Conservation (phyloP, 2,888 invertebrate genomes). For the Chrysodeixis includens region DNA sequence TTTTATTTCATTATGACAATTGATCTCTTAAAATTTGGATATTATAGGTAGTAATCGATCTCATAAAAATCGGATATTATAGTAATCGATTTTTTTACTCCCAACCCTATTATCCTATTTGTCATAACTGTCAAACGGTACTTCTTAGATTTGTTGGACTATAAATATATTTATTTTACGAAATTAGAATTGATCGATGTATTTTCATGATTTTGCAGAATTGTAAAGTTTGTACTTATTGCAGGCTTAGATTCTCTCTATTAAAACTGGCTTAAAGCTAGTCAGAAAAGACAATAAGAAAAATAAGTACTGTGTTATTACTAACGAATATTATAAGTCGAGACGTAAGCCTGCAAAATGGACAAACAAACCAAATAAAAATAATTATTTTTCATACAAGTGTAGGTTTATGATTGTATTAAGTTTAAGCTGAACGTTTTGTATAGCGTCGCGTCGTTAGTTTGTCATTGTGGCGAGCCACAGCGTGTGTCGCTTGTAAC, state of each 20-base stretch:
- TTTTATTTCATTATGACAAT: too few relatives aligned
- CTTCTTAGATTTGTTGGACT: too few relatives aligned
- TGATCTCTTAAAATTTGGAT: too few relatives aligned
- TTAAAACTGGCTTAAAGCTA: too few relatives aligned
- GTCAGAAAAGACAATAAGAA: too few relatives aligned
- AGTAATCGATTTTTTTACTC: too few relatives aligned
- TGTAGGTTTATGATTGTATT: background rate
- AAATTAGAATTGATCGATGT: conserved; percentile 19
- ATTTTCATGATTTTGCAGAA: conserved; percentile 20
- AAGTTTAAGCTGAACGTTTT: conserved; percentile 19
- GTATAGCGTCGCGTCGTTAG: conserved; percentile 32
- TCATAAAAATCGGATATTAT: too few relatives aligned
- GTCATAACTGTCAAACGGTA: too few relatives aligned
- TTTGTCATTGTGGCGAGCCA: conserved; percentile 41
- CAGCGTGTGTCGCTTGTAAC: conserved; percentile 41
- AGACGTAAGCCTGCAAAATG: background rate
- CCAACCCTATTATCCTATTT: too few relatives aligned
- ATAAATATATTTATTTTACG: conserved; percentile 56
- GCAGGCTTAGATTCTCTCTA: background rate
- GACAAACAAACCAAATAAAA: background rate
- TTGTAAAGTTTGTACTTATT: conserved; percentile 2
- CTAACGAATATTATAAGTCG: background rate
- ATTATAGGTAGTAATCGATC: too few relatives aligned
- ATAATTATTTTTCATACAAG: background rate
- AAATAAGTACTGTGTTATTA: too few relatives aligned